phyloP scores from a whole-genome alignment of 2,888 invertebrate genomes.

The Leptinotarsa rubiginosa region DNA sequence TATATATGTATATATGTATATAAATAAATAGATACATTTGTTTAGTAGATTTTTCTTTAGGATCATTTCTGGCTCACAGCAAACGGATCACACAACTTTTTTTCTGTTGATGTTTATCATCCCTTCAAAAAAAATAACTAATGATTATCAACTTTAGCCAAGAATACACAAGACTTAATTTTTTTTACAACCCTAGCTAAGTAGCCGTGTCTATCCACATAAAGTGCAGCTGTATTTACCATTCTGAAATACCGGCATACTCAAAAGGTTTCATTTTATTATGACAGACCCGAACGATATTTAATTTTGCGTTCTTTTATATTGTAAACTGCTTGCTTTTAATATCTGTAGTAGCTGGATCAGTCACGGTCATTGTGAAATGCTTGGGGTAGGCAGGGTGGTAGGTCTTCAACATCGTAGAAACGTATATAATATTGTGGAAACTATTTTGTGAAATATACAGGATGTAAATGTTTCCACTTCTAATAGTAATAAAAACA shows the following conservation, averaged over 20 bases:
- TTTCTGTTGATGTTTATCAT: neutral
- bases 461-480: neutral
- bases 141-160: neutral
- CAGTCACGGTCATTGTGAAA: neutral
- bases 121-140: neutral
- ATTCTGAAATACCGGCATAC: constrained; percentile 12
- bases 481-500: too few species aligned
- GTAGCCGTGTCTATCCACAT: constrained; percentile 17
- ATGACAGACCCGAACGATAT: constrained; percentile 21
- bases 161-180: neutral
- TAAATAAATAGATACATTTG: too few species aligned
- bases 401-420: neutral
- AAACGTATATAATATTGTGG: neutral
- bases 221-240: constrained; percentile 27
- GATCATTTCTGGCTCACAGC: too few species aligned
- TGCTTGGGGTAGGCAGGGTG: neutral
- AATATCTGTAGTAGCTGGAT: constrained; percentile 15
- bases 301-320: constrained; percentile 13
- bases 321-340: constrained; percentile 2
- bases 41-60: too few species aligned
- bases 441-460: neutral
- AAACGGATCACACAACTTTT: too few species aligned
- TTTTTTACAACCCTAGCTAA: constrained; percentile 2
- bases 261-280: constrained; percentile 18
- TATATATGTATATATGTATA: too few species aligned